Percentiles rank a stretch among this genome's conserved stretches.
Evolutionary conservation across 2,113 vertebrate species (phyloP).

Genomic region (Proterorhinus semilunaris): DNA sequence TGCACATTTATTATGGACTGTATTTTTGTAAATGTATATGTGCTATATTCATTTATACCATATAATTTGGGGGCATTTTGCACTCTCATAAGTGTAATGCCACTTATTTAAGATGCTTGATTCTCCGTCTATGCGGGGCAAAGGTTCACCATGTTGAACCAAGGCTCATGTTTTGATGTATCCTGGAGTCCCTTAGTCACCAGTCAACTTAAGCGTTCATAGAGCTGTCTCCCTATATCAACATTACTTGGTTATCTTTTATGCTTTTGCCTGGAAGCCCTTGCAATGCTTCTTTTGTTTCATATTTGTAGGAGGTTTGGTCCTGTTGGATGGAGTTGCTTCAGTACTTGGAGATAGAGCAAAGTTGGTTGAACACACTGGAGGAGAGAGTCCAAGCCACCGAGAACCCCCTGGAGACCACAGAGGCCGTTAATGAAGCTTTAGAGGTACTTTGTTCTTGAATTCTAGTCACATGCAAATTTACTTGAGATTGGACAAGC

Average conservation of each 20-base stretch:
- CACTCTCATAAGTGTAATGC: conserved; percentile 28
- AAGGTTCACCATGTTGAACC: conserved; percentile 22
- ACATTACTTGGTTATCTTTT: conserved; percentile 5
- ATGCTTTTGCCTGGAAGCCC: neutral
- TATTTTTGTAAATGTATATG: neutral
- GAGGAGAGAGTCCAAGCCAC: conserved; percentile 83
- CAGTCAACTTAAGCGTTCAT: neutral
- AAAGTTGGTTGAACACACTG: conserved; percentile 85
- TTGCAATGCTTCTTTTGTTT: conserved; percentile 1
- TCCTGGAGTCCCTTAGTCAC: conserved; percentile 32
- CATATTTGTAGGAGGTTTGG: conserved; percentile 88
- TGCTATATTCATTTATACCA: neutral
- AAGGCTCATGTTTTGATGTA: conserved; percentile 14
- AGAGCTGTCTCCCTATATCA: conserved; percentile 6
- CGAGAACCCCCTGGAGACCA: conserved; percentile 82
- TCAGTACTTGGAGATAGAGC: conserved; percentile 93
- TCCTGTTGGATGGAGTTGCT: conserved; percentile 97
- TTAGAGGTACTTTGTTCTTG: conserved; percentile 81
- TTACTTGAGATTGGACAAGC: neutral
- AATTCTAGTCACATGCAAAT: neutral
- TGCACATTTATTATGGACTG: neutral
- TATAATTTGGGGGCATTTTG: neutral
- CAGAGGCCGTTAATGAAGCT: conserved; percentile 79
- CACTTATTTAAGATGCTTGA: conserved; percentile 20
- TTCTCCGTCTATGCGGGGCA: conserved; percentile 27